These are phyloP conservation scores for Ditula angustiorana DNA, from an alignment of 2,888 invertebrate species.

Conservation along the genomic window DNA sequence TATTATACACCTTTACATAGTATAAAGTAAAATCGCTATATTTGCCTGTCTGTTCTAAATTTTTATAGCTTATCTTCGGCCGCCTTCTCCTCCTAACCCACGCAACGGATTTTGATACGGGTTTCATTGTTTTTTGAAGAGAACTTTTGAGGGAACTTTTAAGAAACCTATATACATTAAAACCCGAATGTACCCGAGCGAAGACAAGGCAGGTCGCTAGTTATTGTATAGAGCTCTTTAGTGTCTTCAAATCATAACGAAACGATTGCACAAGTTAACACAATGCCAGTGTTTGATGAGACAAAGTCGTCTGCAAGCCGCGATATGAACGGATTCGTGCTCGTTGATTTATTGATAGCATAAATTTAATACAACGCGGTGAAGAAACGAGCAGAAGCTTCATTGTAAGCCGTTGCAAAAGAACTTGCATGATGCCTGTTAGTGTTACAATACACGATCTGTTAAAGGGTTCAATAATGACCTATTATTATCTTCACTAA, in stretches of 20 bases:
- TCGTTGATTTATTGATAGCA: constrained; percentile 44
- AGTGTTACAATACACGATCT: constrained; percentile 24
- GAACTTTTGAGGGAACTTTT: too few relatives aligned
- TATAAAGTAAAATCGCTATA: too few relatives aligned
- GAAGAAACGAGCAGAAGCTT: constrained; percentile 57
- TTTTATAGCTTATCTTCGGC: too few relatives aligned
- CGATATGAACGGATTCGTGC: constrained; percentile 36
- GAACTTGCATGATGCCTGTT: constrained; percentile 40
- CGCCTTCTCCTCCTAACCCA: too few relatives aligned
- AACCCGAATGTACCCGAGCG: too few relatives aligned
- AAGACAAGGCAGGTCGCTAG: neutral
- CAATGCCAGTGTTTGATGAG: constrained; percentile 37
- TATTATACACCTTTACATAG: too few relatives aligned
- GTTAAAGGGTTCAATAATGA: constrained; percentile 11
- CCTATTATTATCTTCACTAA: neutral
- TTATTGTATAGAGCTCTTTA: neutral
- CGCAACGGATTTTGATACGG: too few relatives aligned
- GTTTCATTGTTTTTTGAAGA: too few relatives aligned
- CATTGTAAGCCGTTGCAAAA: constrained; percentile 51
- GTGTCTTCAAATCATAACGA: constrained; percentile 30
- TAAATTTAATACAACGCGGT: constrained; percentile 59
- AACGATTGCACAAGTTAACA: constrained; percentile 38
- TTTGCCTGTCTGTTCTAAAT: too few relatives aligned
- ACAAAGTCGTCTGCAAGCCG: constrained; percentile 25
- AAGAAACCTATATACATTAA: too few relatives aligned